These are phyloP conservation scores for Ecdyonurus torrentis DNA, from an alignment of 2,888 invertebrate species.

Conservation along the genomic window DNA sequence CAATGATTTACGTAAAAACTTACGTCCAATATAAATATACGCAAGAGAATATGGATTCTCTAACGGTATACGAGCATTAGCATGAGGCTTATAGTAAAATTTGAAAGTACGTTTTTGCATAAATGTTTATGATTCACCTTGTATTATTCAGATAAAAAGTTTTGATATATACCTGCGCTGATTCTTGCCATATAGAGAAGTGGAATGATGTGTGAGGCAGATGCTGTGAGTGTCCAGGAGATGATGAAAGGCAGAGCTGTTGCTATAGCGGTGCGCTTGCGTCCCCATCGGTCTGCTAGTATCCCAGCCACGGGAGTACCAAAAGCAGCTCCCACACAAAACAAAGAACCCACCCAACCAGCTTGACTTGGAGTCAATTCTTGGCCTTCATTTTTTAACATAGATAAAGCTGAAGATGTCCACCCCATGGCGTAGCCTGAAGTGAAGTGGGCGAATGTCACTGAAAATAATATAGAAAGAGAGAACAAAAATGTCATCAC, in stretches of 20 bases:
- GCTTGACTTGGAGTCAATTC: conserved; percentile 28
- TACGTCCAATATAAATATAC: too few species aligned
- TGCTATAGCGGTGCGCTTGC: conserved; percentile 34
- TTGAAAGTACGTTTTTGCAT: too few species aligned
- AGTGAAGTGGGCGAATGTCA: background rate
- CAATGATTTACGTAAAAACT: too few species aligned
- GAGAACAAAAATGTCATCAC: background rate
- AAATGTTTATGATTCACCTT: too few species aligned
- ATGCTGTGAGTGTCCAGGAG: conserved; percentile 38
- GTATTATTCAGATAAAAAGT: background rate
- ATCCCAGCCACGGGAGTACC: conserved; percentile 31
- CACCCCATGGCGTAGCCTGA: conserved; percentile 13
- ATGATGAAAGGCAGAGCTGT: conserved; percentile 35
- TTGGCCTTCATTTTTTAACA: conserved; percentile 12
- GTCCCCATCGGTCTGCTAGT: conserved; percentile 32
- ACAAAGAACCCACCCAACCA: conserved; percentile 36
- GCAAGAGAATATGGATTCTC: too few species aligned
- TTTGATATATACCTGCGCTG: conserved; percentile 29
- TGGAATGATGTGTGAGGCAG: conserved; percentile 27
- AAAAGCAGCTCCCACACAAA: conserved; percentile 35
- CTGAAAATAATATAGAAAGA: background rate
- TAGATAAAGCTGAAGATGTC: conserved; percentile 18
- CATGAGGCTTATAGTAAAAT: too few species aligned
- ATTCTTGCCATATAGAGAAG: conserved; percentile 35
- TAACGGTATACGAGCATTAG: too few species aligned